A percentile compares a stretch with the other conserved stretches of the same genome.
phyloP scores from a whole-genome alignment of 2,888 invertebrate species.

The Temnothorax ravouxi region DNA sequence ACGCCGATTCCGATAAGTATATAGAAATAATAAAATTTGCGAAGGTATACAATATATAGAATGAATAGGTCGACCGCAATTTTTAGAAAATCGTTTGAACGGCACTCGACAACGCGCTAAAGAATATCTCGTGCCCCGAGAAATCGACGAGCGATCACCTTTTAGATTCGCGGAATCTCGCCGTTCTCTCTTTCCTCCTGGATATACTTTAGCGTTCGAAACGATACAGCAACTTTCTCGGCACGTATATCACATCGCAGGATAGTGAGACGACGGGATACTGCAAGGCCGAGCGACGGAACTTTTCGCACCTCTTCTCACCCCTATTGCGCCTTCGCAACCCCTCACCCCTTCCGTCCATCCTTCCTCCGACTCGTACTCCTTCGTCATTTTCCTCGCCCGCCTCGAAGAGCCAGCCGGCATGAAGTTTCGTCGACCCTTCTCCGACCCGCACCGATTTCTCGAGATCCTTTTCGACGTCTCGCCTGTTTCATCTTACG shows the following conservation, averaged over 20 bases:
- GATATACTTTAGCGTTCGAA: slow-evolving; percentile 64
- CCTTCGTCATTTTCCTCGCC: slow-evolving; percentile 35
- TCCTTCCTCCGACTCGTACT: not conserved
- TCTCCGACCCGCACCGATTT: slow-evolving; percentile 38
- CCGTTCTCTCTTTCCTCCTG: slow-evolving; percentile 59
- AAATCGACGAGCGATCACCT: slow-evolving; percentile 62
- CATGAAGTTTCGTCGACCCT: slow-evolving; percentile 44
- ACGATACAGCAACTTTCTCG: slow-evolving; percentile 62
- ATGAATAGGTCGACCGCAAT: slow-evolving; percentile 42
- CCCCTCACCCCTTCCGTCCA: not conserved
- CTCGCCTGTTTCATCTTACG: slow-evolving; percentile 44
- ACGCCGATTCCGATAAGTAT: not conserved
- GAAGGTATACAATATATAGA: not conserved
- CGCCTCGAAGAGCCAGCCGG: slow-evolving; percentile 16
- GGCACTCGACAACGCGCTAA: not conserved
- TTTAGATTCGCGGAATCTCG: slow-evolving; percentile 61
- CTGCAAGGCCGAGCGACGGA: slow-evolving; percentile 67
- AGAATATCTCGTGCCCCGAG: slow-evolving; percentile 52
- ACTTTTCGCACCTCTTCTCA: slow-evolving; percentile 62
- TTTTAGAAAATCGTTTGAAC: slow-evolving; percentile 15
- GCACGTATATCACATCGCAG: slow-evolving; percentile 66
- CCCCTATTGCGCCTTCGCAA: not conserved
- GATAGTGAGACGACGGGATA: slow-evolving; percentile 60
- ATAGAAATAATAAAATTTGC: not conserved
- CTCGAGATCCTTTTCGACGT: slow-evolving; percentile 33